These are phyloP conservation scores for Pristionchus arcanus DNA, from an alignment of 2,888 invertebrate genomes.

Conservation along the genomic window DNA sequence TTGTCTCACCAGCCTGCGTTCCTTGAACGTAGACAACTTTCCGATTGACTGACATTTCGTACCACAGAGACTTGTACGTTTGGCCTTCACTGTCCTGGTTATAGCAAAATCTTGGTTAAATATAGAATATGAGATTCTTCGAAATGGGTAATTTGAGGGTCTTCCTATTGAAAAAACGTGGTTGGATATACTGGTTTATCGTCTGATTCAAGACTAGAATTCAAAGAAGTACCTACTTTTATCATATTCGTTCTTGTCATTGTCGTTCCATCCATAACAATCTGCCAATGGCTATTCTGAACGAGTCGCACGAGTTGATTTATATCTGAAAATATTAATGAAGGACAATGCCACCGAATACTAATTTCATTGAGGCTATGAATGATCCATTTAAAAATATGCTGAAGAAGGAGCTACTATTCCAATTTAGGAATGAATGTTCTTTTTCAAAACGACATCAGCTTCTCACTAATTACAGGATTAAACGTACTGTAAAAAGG, in stretches of 20 bases:
- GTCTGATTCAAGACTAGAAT: too few relatives aligned
- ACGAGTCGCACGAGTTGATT: conserved; percentile 67
- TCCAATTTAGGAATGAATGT: not conserved
- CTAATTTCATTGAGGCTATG: too few relatives aligned
- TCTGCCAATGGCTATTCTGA: conserved; percentile 65
- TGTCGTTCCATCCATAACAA: conserved; percentile 71
- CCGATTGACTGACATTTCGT: conserved; percentile 68
- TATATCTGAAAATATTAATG: conserved; percentile 58
- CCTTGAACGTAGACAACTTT: conserved; percentile 69
- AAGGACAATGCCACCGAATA: too few relatives aligned
- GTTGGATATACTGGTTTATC: too few relatives aligned
- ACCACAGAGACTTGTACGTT: conserved; percentile 69
- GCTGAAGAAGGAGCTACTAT: too few relatives aligned
- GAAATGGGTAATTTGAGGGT: too few relatives aligned
- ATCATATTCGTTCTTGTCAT: conserved; percentile 71
- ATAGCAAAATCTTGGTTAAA: not conserved
- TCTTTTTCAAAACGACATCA: not conserved
- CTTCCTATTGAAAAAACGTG: too few relatives aligned
- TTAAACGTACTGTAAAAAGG: conserved; percentile 68
- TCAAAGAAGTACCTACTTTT: conserved; percentile 56
- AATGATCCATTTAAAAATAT: not conserved
- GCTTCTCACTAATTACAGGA: too few relatives aligned
- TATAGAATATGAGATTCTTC: too few relatives aligned
- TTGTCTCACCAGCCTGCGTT: conserved; percentile 60
- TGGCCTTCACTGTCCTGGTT: conserved; percentile 63